Evolutionary conservation across 2,797 vertebrate genomes (phyloP), one percentile per base, ranked within the genome.

Genomic region (Falco novaeseelandiae): DNA sequence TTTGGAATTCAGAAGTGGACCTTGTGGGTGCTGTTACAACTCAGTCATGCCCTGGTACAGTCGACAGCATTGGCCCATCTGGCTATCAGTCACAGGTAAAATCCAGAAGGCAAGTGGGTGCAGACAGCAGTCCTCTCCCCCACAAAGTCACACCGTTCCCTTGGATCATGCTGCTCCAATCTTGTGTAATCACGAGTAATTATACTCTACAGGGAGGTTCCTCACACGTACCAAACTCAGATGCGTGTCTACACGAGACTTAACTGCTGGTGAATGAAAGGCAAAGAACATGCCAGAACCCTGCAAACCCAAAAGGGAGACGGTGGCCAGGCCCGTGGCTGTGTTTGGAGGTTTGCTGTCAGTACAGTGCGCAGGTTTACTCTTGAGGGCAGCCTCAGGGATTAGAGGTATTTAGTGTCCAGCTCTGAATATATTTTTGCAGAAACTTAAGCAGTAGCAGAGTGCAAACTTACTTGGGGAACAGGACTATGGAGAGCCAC

Each of bases 231-330:
- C 29, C 13, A 19, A 63, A 49, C 58, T 48, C 52, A 55, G 82
- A 65, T 0, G 0, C 0, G 0, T 4, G 21, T 52, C 58, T 59
- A 3, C 25, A 10, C 54, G 29, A 25, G 15, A 63, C 2, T 58
- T 42, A 26, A 40, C 7, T 0, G 0, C 23, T 36, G 27, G 44
- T 1, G 8, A 72, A 62, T 14, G 16, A 27, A 83, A 58, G 22
- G 29, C 55, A 25, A 59, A 36, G 36, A 9, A 8, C 26, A 13
- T 9, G 14, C 3, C 10, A 22, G 38, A 38, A 36, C 32, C 69
- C 40, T 32, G 15, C 40, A 57, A 10, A 48, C 22, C 17, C 13
- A 3, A 42, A 79, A 55, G 14, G 29, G n/a, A 49, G 16, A 21
- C 15, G 0, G 0, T 34, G 38, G 34, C 34, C 63, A 6, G 26